A percentile compares a stretch with the other conserved stretches of the same genome.
Conservation (phyloP, 2,113 vertebrate species). For the Marcusenius ussheri region DNA sequence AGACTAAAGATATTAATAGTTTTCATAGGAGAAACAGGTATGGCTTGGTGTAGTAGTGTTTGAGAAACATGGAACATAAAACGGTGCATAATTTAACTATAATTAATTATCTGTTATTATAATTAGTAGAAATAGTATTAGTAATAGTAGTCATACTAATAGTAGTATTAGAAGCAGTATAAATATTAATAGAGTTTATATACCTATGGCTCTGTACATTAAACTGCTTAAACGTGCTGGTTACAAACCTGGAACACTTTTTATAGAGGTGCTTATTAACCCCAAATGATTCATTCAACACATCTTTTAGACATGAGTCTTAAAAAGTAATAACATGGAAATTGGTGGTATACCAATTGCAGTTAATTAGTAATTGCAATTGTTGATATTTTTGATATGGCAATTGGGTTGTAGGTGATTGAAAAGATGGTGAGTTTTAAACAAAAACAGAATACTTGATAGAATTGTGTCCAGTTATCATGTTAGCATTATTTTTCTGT, state of each 20-base stretch:
- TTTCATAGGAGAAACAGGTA: not conserved
- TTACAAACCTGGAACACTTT: not conserved
- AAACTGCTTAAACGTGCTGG: not conserved
- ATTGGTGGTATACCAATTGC: not conserved
- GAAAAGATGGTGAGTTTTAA: not conserved
- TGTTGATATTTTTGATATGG: no score
- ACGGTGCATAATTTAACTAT: not conserved
- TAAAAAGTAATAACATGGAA: not conserved
- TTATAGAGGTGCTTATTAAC: not conserved
- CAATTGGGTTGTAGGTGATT: not conserved
- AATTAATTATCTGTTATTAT: not conserved
- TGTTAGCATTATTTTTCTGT: not conserved
- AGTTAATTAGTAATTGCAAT: not conserved
- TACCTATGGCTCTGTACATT: not conserved
- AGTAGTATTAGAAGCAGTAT: not conserved
- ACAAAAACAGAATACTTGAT: not conserved
- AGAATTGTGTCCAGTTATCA: not conserved
- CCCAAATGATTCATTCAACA: not conserved
- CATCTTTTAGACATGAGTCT: not conserved
- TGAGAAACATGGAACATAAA: not conserved
- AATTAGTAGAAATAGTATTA: not conserved
- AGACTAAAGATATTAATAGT: not conserved
- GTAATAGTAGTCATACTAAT: not conserved
- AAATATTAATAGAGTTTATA: not conserved
- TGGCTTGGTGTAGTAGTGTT: not conserved